These are phyloP conservation scores for Iguana delicatissima DNA, from an alignment of 2,797 vertebrate species.

Conservation along the genomic window DNA sequence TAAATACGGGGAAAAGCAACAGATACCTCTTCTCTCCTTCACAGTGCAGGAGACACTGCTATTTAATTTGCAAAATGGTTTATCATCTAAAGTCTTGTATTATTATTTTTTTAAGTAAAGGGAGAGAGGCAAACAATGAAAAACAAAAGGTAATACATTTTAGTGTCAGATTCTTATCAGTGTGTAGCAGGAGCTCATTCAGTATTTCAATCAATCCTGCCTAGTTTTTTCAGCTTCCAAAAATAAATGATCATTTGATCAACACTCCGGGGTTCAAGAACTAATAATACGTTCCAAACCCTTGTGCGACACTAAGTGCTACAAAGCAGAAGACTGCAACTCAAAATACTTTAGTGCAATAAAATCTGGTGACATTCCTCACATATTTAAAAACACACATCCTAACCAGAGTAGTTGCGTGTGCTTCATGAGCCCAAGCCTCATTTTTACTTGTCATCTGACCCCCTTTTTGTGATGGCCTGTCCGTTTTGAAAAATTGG, in stretches of 20 bases:
- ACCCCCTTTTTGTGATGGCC: neutral
- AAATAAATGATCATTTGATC: slow-evolving; percentile 68
- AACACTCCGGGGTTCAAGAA: slow-evolving; percentile 52
- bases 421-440: neutral
- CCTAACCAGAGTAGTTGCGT: neutral
- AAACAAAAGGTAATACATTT: rapidly evolving
- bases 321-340: slow-evolving; percentile 50
- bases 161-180: slow-evolving; percentile 55
- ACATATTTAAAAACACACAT: slow-evolving; percentile 10
- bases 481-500: neutral
- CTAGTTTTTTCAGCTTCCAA: slow-evolving; percentile 68
- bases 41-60: neutral
- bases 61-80: neutral
- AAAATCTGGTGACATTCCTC: neutral
- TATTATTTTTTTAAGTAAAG: slow-evolving; percentile 37
- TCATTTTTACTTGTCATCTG: neutral
- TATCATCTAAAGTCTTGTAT: neutral
- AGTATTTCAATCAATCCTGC: slow-evolving; percentile 62
- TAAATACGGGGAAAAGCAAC: neutral
- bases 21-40: neutral
- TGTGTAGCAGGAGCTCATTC: neutral
- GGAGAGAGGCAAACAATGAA: slow-evolving; percentile 26
- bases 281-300: slow-evolving; percentile 64
- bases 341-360: slow-evolving; percentile 45
- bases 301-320: slow-evolving; percentile 49